Evolutionary conservation across 2,797 vertebrate genomes (phyloP), one percentile per base, ranked within the genome.

Genomic region (Danio jaintianensis): DNA sequence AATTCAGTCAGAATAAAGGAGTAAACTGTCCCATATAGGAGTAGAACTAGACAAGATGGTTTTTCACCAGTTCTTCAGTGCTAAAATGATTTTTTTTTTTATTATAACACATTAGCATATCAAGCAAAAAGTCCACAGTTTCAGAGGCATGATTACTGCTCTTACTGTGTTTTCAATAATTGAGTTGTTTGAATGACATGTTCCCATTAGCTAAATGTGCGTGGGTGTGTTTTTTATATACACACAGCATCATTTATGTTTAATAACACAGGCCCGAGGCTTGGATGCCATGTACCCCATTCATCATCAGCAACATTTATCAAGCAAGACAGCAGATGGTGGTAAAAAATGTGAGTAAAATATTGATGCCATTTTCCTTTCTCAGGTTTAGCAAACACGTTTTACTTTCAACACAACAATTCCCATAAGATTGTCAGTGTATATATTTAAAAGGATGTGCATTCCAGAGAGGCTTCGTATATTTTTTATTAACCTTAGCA

Each of bases 121-220:
- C 5, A 50, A 38, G 4, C 55, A 29, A 22, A 58, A 58, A 43
- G 9, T 45, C 0, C 1, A 16, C 5, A 4, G 13, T 53, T 63
- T 53, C 18, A 53, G 38, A 40, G 36, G 61, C 13, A 64, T 55
- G 7, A 72, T 55, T 13, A 64, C 68, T 8, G 4, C 52, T 11
- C 29, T 58, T 43, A 78, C 10, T 62, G 38, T 10, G 48, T 62
- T 74, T 68, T 77, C 22, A 79, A 69, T 79, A 83, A 71, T 69
- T 80, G 52, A 64, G 47, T 67, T 79, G 47, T 69, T 58, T 1
- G 15, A 70, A 61, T 42, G 40, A 7, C 50, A 63, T 64, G 56
- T 69, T 70, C 56, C 55, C 16, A 67, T 79, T 50, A 58, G 56
- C 48, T 29, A 53, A 69, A 70, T 59, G 4, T 15, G 42, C 71